Evolutionary conservation across 2,113 vertebrate genomes (phyloP).

Genomic region (Alaudala cheleensis): DNA sequence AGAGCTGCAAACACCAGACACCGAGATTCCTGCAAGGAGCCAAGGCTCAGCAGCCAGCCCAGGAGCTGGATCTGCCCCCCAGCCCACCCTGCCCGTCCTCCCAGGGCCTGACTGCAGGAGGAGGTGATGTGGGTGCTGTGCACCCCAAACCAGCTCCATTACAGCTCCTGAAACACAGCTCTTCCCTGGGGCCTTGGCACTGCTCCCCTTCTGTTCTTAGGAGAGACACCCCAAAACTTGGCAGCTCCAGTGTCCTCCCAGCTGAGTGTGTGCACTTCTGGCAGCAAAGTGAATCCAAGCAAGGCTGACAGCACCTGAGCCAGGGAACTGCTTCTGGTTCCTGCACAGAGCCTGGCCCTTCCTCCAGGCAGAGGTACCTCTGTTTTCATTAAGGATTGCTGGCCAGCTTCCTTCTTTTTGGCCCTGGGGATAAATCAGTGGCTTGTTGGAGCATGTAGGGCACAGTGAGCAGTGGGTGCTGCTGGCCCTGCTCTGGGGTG

Average conservation of each 20-base stretch:
- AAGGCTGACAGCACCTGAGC: rapidly evolving
- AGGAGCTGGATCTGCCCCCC: background rate
- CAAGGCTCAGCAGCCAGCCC: background rate
- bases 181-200: background rate
- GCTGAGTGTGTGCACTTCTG: background rate
- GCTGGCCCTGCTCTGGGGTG: background rate
- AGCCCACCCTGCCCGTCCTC: rapidly evolving
- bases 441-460: background rate
- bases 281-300: too few relatives aligned
- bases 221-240: background rate
- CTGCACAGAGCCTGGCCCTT: background rate
- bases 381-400: background rate
- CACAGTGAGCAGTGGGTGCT: background rate
- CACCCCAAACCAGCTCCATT: background rate
- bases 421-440: background rate
- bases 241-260: background rate
- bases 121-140: background rate
- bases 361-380: background rate
- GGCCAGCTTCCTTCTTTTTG: background rate
- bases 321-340: background rate
- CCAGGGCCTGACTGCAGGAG: background rate
- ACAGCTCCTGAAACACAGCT: background rate
- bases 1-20: background rate
- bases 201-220: background rate
- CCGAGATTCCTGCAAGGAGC: rapidly evolving